Evolutionary conservation across 2,113 vertebrate genomes (phyloP), one percentile per base, ranked within the genome.

Genomic region (Dolichotis patagonum): DNA sequence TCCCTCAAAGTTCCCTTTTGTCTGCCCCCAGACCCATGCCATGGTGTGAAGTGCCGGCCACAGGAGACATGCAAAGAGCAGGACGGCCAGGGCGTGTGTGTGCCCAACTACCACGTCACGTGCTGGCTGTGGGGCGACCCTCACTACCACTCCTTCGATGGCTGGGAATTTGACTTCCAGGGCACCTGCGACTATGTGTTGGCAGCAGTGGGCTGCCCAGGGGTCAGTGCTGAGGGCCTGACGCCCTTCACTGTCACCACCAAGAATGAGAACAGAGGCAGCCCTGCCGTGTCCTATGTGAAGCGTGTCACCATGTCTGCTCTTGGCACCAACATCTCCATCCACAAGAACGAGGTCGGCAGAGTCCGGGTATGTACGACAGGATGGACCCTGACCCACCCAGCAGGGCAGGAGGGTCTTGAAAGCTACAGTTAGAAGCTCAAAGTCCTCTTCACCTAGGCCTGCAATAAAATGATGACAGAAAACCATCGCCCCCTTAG

Each of bases 211-310:
- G 98, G 95, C 60, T 98, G 98, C 0, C 98, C 98, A 0, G 91
- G 98, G 0, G 93, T 98, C 94, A 94, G 96, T 0, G 94, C 99
- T 82, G 3, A 96, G 0, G 91, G 75, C 5, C 95, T 99, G 35
- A 98, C 97, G 1, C 98, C 99, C 32, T 99, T 99, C 96, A 98
- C 97, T 0, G 80, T 99, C 75, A 98, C 98, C 28, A 99, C 98
- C 96, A 99, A 98, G 97, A 99, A 99, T 0, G 98, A 99, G 67
- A 98, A 99, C 89, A 96, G 98, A 0, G 99, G 98, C 0, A 99
- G 95, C 90, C 98, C 97, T 0, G 85, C 98, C 0, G 98, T 99
- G 43, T 99, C 99, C 92, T 99, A 97, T 0, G 98, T 99, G 77
- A 98, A 98, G 32, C 94, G 98, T 1, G 98, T 98, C 49, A 98